phyloP scores from a whole-genome alignment of 2,797 vertebrate species.

The Parauchenoglanis ngamensis region DNA sequence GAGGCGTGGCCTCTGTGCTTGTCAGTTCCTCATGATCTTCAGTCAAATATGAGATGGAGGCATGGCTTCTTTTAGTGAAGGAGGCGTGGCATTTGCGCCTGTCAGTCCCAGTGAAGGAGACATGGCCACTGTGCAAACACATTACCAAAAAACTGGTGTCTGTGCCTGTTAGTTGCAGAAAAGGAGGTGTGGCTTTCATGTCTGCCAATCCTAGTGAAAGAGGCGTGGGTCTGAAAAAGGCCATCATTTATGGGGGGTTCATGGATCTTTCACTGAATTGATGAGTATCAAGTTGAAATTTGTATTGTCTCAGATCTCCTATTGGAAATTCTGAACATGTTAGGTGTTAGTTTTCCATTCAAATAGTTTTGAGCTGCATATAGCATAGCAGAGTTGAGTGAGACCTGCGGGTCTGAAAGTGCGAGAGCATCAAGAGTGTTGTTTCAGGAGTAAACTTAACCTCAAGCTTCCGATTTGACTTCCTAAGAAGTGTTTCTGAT shows the following conservation, averaged over 20 bases:
- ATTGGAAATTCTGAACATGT: too few relatives aligned
- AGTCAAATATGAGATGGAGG: not conserved
- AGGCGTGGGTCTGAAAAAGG: not conserved
- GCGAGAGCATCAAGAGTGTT: not conserved
- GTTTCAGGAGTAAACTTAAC: constrained; percentile 6
- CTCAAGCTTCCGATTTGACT: not conserved
- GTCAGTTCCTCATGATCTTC: not conserved
- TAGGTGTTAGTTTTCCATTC: not conserved
- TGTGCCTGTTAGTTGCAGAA: not conserved
- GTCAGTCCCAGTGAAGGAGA: not conserved
- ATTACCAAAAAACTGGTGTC: not conserved
- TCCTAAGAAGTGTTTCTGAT: not conserved
- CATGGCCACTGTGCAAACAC: not conserved
- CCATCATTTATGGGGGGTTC: not conserved
- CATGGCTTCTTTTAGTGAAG: not conserved
- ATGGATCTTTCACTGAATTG: not conserved
- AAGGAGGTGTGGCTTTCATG: not conserved
- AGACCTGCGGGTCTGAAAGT: not conserved
- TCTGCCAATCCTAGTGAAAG: not conserved
- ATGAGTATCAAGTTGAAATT: not conserved
- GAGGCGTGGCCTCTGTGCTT: not conserved
- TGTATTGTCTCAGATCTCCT: not conserved
- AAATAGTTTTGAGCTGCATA: not conserved
- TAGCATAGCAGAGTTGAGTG: not conserved
- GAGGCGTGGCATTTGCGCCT: too few relatives aligned